phyloP scores from a whole-genome alignment of 2,113 vertebrate species.

The Myotis davidii region DNA sequence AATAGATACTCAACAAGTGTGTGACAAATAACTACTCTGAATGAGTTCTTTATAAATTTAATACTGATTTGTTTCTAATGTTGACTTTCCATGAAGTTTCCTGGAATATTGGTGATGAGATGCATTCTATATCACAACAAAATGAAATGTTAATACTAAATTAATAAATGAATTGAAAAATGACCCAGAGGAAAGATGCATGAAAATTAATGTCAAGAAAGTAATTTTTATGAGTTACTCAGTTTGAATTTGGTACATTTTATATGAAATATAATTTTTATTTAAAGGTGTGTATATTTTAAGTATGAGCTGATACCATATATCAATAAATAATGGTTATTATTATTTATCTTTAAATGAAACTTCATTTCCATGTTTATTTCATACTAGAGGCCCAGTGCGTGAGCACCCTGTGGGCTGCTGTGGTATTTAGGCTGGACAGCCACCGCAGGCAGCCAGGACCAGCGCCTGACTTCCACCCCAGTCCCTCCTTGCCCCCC shows the following conservation, averaged over 20 bases:
- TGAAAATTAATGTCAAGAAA: background rate
- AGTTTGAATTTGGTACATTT: background rate
- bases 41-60: background rate
- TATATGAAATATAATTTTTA: background rate
- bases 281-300: background rate
- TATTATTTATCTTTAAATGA: too few relatives aligned
- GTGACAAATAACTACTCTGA: background rate
- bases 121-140: background rate
- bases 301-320: background rate
- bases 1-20: background rate
- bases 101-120: background rate
- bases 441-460: too few relatives aligned
- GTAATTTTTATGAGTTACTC: background rate
- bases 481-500: too few relatives aligned
- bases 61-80: background rate
- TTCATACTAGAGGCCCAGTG: too few relatives aligned
- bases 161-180: background rate
- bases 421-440: too few relatives aligned
- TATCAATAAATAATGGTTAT: background rate
- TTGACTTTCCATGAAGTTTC: background rate
- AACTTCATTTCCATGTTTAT: too few relatives aligned
- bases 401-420: too few relatives aligned
- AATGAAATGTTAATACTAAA: background rate
- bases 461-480: too few relatives aligned
- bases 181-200: background rate